Percentiles rank a stretch among this genome's conserved stretches.
Evolutionary conservation across 2,888 invertebrate species (phyloP).

Genomic region (Meloe dianella): DNA sequence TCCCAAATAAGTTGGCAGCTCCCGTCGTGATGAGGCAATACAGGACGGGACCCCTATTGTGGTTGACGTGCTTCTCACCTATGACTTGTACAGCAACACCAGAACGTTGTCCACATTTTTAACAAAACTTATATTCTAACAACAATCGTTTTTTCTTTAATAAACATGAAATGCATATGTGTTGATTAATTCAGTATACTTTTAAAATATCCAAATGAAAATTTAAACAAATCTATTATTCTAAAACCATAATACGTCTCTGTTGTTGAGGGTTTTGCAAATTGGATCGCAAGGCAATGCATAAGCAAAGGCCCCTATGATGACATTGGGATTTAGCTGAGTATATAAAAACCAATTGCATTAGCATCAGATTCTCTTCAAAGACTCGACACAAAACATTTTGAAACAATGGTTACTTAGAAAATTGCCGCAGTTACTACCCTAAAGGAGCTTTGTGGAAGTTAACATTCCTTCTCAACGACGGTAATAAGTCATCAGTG

Average conservation of each 20-base stretch:
- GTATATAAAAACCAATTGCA: constrained; percentile 55
- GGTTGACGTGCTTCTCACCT: constrained; percentile 47
- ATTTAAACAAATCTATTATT: neutral
- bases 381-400: constrained; percentile 48
- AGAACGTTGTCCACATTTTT: neutral
- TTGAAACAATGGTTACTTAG: constrained; percentile 54
- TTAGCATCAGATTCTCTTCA: constrained; percentile 53
- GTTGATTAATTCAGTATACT: neutral
- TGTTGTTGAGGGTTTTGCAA: constrained; percentile 31
- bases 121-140: constrained; percentile 22
- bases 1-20: constrained; percentile 57
- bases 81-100: constrained; percentile 22
- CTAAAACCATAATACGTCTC: neutral
- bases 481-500: constrained; percentile 56
- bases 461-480: constrained; percentile 48
- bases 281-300: constrained; percentile 37
- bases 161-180: neutral
- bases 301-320: constrained; percentile 40
- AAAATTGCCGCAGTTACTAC: constrained; percentile 46
- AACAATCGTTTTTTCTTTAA: constrained; percentile 10
- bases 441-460: constrained; percentile 39
- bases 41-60: constrained; percentile 48
- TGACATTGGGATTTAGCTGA: constrained; percentile 50
- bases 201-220: neutral
- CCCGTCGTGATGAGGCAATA: constrained; percentile 44